Percentiles rank a stretch among this genome's conserved stretches.
Conservation (phyloP, 2,113 vertebrate species). For the Callaeas wilsoni region DNA sequence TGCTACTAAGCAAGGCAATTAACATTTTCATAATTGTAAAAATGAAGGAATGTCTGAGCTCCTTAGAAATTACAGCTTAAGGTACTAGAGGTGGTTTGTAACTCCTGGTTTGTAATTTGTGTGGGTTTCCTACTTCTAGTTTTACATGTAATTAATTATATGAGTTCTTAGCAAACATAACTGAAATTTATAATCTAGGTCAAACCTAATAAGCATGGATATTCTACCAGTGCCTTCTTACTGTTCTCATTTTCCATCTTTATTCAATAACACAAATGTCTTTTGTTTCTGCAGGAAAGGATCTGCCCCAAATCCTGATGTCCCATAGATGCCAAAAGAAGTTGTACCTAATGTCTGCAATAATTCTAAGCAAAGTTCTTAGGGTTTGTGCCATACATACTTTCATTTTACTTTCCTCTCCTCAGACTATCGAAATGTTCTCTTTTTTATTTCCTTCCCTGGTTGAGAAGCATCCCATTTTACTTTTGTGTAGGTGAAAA, state of each 20-base stretch:
- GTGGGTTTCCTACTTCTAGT: neutral
- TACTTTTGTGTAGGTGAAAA: neutral
- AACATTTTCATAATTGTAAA: neutral
- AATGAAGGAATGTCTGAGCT: neutral
- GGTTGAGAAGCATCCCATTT: neutral
- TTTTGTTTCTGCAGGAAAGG: neutral
- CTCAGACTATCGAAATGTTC: neutral
- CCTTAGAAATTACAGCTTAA: neutral
- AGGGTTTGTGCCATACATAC: neutral
- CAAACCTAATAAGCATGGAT: neutral
- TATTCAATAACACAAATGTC: neutral
- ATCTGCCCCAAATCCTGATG: neutral
- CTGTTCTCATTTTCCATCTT: neutral
- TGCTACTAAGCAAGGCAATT: neutral
- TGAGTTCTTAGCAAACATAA: neutral
- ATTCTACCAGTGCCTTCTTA: neutral
- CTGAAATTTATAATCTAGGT: neutral
- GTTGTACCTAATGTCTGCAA: neutral
- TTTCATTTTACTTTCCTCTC: neutral
- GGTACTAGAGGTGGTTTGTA: neutral
- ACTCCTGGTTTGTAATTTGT: neutral
- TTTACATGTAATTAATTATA: neutral
- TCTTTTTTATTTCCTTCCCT: neutral
- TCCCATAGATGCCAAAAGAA: neutral
- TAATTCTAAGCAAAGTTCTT: neutral